A percentile compares a stretch with the other conserved stretches of the same genome.
phyloP scores from a whole-genome alignment of 2,113 vertebrate species.

The Panthera leo region DNA sequence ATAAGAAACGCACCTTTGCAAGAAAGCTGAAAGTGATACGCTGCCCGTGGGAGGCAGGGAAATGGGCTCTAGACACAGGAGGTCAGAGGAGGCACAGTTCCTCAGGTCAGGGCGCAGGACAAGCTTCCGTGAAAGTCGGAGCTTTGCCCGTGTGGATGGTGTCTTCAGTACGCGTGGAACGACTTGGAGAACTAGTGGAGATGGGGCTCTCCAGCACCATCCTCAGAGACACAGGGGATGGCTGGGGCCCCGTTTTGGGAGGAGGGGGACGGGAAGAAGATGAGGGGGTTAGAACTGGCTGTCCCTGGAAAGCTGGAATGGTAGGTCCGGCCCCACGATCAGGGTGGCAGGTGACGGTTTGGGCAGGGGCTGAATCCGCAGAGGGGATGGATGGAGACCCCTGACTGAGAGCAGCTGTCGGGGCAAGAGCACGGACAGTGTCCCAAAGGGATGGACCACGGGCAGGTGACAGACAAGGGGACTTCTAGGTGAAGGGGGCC shows the following conservation, averaged over 20 bases:
- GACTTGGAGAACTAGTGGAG: no score
- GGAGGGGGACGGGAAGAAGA: neutral
- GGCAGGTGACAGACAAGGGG: no score
- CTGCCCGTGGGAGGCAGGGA: neutral
- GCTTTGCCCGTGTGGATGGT: neutral
- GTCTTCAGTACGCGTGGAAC: neutral
- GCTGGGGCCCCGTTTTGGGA: neutral
- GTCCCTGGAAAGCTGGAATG: neutral
- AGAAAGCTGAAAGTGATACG: neutral
- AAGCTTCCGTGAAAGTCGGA: neutral
- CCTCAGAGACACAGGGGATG: neutral
- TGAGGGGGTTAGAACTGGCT: neutral
- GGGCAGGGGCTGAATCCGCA: fast-evolving
- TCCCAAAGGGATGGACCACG: neutral
- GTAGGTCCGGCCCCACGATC: fast-evolving
- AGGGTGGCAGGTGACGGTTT: no score
- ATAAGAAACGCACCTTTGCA: neutral
- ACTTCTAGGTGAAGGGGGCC: neutral
- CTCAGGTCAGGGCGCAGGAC: neutral
- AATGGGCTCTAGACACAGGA: neutral
- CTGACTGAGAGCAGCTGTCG: neutral
- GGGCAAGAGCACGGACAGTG: neutral
- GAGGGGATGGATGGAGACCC: neutral
- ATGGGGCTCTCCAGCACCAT: neutral
- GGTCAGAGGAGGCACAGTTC: neutral